A percentile compares a stretch with the other conserved stretches of the same genome.
phyloP scores from a whole-genome alignment of 2,888 invertebrate species.

The Malthinus seriepunctatus region DNA sequence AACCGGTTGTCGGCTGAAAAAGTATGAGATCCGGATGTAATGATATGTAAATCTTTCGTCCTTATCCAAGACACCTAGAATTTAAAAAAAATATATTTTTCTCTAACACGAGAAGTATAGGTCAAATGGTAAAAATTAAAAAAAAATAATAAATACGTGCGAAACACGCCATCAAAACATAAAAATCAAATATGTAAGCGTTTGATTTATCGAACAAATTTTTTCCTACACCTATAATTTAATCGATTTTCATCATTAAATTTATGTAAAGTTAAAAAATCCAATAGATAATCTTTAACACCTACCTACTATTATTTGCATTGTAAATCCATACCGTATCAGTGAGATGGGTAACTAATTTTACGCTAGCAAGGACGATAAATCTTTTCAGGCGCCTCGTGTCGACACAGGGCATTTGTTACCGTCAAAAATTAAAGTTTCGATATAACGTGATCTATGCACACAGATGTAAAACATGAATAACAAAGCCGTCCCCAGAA shows the following conservation, averaged over 20 bases:
- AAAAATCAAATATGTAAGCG: not conserved
- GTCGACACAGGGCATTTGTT: slow-evolving; percentile 29
- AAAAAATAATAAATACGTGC: slow-evolving; percentile 2
- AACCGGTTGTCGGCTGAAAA: slow-evolving; percentile 73
- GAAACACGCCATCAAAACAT: not conserved
- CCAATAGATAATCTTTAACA: slow-evolving; percentile 7
- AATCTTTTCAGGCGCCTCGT: slow-evolving; percentile 27
- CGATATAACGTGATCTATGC: slow-evolving; percentile 26
- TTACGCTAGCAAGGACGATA: slow-evolving; percentile 27
- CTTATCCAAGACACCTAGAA: slow-evolving; percentile 76
- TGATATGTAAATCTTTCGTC: slow-evolving; percentile 69
- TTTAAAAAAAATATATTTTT: not conserved
- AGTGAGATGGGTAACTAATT: slow-evolving; percentile 29
- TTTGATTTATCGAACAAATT: not conserved
- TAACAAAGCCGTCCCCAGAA: slow-evolving; percentile 13
- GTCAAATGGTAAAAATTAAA: not conserved
- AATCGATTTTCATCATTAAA: slow-evolving; percentile 14
- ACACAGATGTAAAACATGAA: slow-evolving; percentile 20
- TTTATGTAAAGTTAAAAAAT: slow-evolving; percentile 10
- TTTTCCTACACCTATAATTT: slow-evolving; percentile 3
- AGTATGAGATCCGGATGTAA: slow-evolving; percentile 65
- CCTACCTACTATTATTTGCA: slow-evolving; percentile 22
- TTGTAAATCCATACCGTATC: slow-evolving; percentile 22
- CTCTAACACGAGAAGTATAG: not conserved
- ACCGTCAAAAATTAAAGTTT: slow-evolving; percentile 30